Percentiles rank a stretch among this genome's conserved stretches.
Evolutionary conservation across 2,113 vertebrate genomes (phyloP).

Genomic region (Lontra canadensis): DNA sequence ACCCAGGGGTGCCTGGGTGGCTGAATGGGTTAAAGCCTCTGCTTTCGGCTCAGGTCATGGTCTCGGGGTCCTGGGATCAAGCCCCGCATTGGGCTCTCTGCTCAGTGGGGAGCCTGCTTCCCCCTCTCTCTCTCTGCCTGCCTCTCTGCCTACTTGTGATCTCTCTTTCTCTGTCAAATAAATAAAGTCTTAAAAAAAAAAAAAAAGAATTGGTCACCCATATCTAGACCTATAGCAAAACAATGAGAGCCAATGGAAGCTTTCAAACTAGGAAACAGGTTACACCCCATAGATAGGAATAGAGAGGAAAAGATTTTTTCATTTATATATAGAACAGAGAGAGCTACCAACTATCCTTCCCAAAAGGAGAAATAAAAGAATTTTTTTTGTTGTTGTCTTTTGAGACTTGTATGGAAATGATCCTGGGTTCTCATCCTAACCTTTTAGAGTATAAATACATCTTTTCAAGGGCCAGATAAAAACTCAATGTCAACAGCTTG

Average conservation of each 20-base stretch:
- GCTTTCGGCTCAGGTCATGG: too few relatives aligned
- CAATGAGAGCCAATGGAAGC: background rate
- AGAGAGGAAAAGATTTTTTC: background rate
- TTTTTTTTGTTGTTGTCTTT: fast-evolving
- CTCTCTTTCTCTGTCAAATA: too few relatives aligned
- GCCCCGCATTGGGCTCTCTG: too few relatives aligned
- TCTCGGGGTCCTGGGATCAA: too few relatives aligned
- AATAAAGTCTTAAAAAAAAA: too few relatives aligned
- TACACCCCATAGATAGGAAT: background rate
- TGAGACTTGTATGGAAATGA: background rate
- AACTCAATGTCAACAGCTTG: background rate
- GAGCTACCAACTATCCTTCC: background rate
- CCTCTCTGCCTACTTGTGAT: too few relatives aligned
- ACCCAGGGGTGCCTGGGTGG: too few relatives aligned
- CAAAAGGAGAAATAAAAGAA: background rate
- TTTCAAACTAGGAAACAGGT: background rate
- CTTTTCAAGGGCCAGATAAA: background rate
- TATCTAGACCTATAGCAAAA: background rate
- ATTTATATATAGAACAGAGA: background rate
- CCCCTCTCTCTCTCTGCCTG: too few relatives aligned
- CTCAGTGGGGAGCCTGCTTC: too few relatives aligned
- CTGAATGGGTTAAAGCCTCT: too few relatives aligned
- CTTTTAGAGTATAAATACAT: background rate
- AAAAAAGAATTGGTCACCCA: background rate
- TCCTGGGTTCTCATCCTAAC: background rate